Evolutionary conservation across 2,113 vertebrate genomes (phyloP).

Genomic region (Clarias macrocephalus): DNA sequence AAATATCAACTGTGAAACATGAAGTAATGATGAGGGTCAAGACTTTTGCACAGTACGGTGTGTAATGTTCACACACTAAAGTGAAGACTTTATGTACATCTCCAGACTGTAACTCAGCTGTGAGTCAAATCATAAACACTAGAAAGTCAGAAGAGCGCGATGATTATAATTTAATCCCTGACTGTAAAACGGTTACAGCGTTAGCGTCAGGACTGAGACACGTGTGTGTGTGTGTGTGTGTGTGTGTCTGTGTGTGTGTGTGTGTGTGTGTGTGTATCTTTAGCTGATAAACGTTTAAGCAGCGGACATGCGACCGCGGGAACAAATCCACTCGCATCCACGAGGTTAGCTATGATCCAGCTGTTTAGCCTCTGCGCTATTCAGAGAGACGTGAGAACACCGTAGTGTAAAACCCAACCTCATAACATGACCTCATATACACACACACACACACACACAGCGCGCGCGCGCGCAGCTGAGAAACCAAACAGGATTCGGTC

Average conservation of each 20-base stretch:
- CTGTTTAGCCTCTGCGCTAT: not conserved
- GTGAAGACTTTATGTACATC: not conserved
- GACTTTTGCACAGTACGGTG: too few species aligned
- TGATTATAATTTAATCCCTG: too few species aligned
- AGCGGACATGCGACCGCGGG: not conserved
- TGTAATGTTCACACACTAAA: not conserved
- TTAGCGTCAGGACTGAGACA: not conserved
- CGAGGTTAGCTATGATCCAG: not conserved
- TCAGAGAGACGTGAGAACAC: not conserved
- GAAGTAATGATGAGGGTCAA: too few species aligned
- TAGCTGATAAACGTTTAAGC: not conserved
- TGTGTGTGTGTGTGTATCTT: too few species aligned
- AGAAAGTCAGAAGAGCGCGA: not conserved
- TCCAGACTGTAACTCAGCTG: not conserved
- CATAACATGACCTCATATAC: not conserved
- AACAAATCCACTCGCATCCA: not conserved
- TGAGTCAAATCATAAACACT: not conserved
- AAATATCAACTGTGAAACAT: too few species aligned
- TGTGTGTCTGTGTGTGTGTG: too few species aligned
- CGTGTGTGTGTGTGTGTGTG: too few species aligned
- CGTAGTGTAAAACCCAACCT: not conserved
- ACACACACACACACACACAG: too few species aligned
- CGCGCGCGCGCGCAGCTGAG: too few species aligned
- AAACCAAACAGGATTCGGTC: too few species aligned
- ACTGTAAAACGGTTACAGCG: too few species aligned